Conservation (phyloP, 2,888 invertebrate genomes). For the Tetragnatha montana region DNA sequence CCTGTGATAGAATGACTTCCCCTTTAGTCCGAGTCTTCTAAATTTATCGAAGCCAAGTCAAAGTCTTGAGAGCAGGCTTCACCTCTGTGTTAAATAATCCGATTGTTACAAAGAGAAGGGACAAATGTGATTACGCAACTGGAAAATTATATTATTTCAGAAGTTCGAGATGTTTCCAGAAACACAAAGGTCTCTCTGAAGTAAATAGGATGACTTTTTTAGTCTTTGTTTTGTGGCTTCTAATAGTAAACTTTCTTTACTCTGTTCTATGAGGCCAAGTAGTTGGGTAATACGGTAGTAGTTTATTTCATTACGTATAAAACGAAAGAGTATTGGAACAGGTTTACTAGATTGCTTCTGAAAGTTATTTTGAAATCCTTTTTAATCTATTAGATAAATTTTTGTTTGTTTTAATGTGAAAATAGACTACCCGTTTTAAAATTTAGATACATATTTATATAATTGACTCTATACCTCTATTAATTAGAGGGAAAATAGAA, state of each 20-base stretch:
- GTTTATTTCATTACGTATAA: slow-evolving; percentile 5
- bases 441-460: too few species aligned
- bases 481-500: too few species aligned
- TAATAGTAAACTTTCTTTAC: not conserved
- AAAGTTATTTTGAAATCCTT: not conserved
- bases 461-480: too few species aligned
- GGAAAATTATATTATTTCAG: slow-evolving; percentile 18
- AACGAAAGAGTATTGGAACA: not conserved
- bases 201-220: slow-evolving; percentile 22
- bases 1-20: not conserved
- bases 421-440: too few species aligned
- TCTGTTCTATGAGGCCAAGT: too few species aligned
- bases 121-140: slow-evolving; percentile 23
- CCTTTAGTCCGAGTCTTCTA: not conserved
- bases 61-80: not conserved
- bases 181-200: slow-evolving; percentile 13
- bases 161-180: slow-evolving; percentile 6
- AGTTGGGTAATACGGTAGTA: not conserved
- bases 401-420: too few species aligned
- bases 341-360: not conserved
- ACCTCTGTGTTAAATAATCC: slow-evolving; percentile 12
- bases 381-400: too few species aligned
- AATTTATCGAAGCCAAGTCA: not conserved
- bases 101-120: slow-evolving; percentile 20
- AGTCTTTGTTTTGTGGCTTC: not conserved